These are phyloP conservation scores for Drosophila parvula DNA, from an alignment of 1,140 invertebrate species.

Conservation along the genomic window DNA sequence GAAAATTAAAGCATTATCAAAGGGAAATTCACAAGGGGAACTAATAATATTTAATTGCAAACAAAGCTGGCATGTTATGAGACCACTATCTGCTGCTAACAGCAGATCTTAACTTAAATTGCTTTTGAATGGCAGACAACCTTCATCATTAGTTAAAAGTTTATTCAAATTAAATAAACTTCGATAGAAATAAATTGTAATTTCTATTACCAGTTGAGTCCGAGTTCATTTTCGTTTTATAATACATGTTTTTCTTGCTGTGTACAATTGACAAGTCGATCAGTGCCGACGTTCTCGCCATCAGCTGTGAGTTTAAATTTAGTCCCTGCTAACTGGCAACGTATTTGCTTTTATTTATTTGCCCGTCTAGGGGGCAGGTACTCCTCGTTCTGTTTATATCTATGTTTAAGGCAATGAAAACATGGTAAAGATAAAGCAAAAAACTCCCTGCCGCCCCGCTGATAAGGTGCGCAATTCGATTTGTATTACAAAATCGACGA, in stretches of 20 bases:
- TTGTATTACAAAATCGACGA: conserved; percentile 43
- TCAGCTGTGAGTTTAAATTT: conserved; percentile 43
- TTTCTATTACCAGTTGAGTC: no score
- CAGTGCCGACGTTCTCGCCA: background rate
- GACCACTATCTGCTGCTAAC: no score
- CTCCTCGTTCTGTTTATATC: conserved; percentile 22
- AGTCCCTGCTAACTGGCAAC: conserved; percentile 23
- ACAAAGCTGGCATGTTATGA: background rate
- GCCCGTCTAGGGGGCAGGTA: conserved; percentile 21
- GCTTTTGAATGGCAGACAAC: no score
- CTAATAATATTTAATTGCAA: background rate
- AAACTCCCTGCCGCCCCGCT: conserved; percentile 7
- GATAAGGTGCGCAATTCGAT: conserved; percentile 38
- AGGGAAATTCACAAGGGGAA: background rate
- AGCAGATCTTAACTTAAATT: background rate
- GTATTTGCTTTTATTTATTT: conserved; percentile 26
- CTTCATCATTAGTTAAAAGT: background rate
- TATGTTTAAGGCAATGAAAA: conserved; percentile 21
- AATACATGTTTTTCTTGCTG: background rate
- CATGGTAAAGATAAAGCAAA: conserved; percentile 35
- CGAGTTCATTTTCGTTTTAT: no score
- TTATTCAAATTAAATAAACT: background rate
- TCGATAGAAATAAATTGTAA: background rate
- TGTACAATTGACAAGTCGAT: conserved; percentile 10
- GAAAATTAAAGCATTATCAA: background rate